A percentile compares a stretch with the other conserved stretches of the same genome.
Conservation (phyloP, 2,888 invertebrate genomes). For the Syrista parreyssii region DNA sequence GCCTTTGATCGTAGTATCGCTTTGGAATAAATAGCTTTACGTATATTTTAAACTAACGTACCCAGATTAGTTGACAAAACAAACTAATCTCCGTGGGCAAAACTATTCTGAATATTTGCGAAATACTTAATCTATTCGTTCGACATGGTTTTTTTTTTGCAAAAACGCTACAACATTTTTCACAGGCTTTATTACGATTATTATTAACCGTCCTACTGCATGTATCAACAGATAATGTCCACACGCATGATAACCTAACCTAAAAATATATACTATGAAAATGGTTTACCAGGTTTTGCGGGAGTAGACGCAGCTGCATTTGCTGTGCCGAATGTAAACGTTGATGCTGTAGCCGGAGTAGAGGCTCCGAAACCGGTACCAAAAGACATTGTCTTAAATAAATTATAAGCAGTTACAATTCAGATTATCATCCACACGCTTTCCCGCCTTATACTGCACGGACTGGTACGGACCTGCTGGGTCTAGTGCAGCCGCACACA, state of each 20-base stretch:
- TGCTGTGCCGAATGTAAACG: conserved; percentile 65
- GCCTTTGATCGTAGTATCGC: background rate
- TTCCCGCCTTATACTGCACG: background rate
- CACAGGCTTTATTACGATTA: background rate
- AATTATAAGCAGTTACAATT: background rate
- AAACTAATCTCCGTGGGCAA: background rate
- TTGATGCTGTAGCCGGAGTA: conserved; percentile 68
- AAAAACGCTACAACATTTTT: background rate
- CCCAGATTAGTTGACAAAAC: background rate
- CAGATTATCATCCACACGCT: background rate
- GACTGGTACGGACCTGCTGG: background rate
- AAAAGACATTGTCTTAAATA: conserved; percentile 52
- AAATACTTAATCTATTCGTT: background rate
- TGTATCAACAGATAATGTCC: background rate
- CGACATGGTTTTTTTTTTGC: background rate
- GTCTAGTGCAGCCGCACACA: background rate
- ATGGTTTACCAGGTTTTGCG: conserved; percentile 55
- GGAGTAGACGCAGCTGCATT: conserved; percentile 58
- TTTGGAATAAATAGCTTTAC: background rate
- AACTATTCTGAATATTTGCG: background rate
- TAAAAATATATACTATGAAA: conserved; percentile 25
- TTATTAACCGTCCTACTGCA: background rate
- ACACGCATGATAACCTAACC: conserved; percentile 41
- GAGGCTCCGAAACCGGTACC: conserved; percentile 66
- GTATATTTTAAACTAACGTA: background rate